phyloP scores from a whole-genome alignment of 2,797 vertebrate species.

The Dendrocincla fuliginosa region DNA sequence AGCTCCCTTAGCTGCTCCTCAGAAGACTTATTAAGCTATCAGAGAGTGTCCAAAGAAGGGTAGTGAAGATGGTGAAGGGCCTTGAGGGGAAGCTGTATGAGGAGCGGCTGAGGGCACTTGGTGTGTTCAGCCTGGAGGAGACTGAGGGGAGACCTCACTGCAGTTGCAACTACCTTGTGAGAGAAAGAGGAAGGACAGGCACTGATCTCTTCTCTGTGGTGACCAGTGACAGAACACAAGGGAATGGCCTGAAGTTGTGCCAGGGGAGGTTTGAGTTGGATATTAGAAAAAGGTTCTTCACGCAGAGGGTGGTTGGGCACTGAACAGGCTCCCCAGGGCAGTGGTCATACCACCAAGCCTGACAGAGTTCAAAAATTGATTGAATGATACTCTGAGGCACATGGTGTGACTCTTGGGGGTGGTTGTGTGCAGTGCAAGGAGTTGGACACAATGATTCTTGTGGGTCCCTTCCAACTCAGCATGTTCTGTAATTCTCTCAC shows the following conservation, averaged over 20 bases:
- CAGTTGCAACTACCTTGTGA: neutral
- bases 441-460: neutral
- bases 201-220: neutral
- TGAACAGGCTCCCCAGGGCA: neutral
- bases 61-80: neutral
- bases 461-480: neutral
- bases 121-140: neutral
- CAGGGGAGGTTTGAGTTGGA: neutral
- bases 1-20: neutral
- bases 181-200: neutral
- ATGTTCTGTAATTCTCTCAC: neutral
- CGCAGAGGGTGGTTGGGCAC: neutral
- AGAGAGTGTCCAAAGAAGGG: neutral
- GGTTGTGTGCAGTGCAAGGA: neutral
- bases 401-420: neutral
- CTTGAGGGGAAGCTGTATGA: neutral
- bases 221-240: neutral
- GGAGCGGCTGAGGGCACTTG: neutral
- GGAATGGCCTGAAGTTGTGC: neutral
- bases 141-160: neutral
- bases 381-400: neutral
- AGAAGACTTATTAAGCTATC: neutral
- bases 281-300: neutral
- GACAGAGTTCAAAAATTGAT: neutral
- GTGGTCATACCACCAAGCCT: neutral